Base-by-base conservation (phyloP, 1,140 invertebrate species). In the Apis cerana region DNA sequence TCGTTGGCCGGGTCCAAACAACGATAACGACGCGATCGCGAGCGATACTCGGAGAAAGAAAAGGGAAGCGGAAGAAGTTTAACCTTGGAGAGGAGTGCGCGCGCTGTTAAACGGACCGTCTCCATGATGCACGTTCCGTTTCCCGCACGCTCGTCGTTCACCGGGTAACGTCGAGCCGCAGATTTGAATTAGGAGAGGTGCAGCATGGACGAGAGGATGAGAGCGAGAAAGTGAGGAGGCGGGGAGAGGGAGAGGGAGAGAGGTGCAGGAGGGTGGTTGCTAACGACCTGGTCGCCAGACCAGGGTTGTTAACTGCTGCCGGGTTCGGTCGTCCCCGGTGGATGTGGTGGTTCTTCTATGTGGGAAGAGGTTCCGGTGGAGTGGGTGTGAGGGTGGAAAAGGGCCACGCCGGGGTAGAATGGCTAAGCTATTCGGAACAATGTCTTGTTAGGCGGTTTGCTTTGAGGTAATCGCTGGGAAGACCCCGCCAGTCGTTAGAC, bases 391-490 rank as follows among this genome's bases (percentile, higher is more conserved):
- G 84, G 75, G 81, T 84, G 82, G 83, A 84, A 85, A 88, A 82
- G 88, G 75, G 72, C 84, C 85, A 85, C 82, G 85, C 43, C 75
- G 64, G 84, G 75, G 82, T 71, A 85, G 88, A 91, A 91, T 89
- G 90, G 89, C 86, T 89, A 88, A 91, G 91, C 91, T 91, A 91
- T 92, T 89, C 90, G 88, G 91, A 92, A 93, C 91, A 93, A 93
- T 93, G 91, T 93, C 91, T 92, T 93, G 91, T 93, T 92, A 91
- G 92, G 85, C 85, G 90, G 90, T 91, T 92, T 92, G 90, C 90
- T 92, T 91, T 89, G 91, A 87, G 91, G 90, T 92, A 92, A 93
- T 92, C 89, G 91, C 86, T 68, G 87, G 82, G 82, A 91, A 88
- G 88, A 90, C 78, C 72, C 83, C 78, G 80, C 62, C 81, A 91